phyloP scores from a whole-genome alignment of 2,888 invertebrate species.

The Lasioglossum villosulum region DNA sequence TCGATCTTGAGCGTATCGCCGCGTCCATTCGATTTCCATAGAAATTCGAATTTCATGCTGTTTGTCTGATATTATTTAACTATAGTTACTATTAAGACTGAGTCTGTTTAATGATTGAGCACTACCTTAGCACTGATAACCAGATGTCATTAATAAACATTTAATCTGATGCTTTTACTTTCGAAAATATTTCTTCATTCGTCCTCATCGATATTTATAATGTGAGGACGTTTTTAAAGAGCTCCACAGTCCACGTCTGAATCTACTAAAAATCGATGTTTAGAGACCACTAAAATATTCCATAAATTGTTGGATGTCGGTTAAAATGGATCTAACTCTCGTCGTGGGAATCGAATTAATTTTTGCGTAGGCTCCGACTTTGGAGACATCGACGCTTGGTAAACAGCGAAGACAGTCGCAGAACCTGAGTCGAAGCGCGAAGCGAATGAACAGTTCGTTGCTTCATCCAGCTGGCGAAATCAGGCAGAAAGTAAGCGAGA shows the following conservation, averaged over 20 bases:
- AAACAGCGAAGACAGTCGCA: not conserved
- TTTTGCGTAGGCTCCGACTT: constrained; percentile 1
- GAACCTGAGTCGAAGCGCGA: not conserved
- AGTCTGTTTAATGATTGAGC: not conserved
- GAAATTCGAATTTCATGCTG: not conserved
- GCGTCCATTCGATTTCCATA: not conserved
- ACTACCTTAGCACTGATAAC: not conserved
- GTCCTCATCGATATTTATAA: not conserved
- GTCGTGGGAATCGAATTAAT: not conserved
- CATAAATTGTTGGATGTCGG: not conserved
- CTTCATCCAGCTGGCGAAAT: not conserved
- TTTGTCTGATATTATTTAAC: too few relatives aligned
- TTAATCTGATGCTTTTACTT: not conserved
- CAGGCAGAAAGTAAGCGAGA: not conserved
- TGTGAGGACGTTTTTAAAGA: not conserved
- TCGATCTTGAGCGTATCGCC: not conserved
- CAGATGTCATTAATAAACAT: not conserved
- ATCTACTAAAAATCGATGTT: not conserved
- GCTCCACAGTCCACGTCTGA: not conserved
- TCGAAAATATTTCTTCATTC: not conserved
- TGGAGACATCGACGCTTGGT: not conserved
- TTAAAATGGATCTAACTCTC: not conserved
- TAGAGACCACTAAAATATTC: not conserved
- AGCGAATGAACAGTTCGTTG: not conserved
- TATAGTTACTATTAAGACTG: too few relatives aligned